Conservation (phyloP, 2,888 invertebrate species). For the Trissonchulus latispiculum region DNA sequence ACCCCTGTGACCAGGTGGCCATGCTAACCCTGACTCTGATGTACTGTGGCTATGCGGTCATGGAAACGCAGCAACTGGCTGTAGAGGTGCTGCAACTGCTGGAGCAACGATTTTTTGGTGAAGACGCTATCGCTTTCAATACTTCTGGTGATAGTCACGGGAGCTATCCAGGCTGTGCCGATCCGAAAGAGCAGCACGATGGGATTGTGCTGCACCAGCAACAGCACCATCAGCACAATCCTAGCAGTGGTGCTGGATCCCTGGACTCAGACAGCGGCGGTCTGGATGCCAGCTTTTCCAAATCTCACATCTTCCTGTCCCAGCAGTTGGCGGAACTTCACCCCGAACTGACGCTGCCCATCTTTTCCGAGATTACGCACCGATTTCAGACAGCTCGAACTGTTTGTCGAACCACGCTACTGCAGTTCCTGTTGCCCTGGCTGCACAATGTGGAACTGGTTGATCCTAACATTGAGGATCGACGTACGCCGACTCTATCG, state of each 20-base stretch:
- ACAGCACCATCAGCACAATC: not conserved
- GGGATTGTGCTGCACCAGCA: too few species aligned
- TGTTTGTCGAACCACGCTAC: constrained; percentile 74
- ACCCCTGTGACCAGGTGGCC: constrained; percentile 71
- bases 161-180: not conserved
- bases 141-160: not conserved
- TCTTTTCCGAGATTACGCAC: constrained; percentile 92
- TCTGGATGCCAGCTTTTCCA: constrained; percentile 63
- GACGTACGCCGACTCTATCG: constrained; percentile 37
- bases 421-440: constrained; percentile 92
- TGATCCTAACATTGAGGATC: constrained; percentile 58
- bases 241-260: not conserved
- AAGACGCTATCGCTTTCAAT: not conserved
- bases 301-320: constrained; percentile 82
- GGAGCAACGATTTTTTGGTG: constrained; percentile 86
- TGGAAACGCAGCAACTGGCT: constrained; percentile 83
- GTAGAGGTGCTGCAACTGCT: constrained; percentile 77
- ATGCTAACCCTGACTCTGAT: constrained; percentile 93
- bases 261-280: not conserved
- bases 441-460: constrained; percentile 95
- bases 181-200: too few species aligned
- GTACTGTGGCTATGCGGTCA: constrained; percentile 84
- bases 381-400: constrained; percentile 89
- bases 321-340: constrained; percentile 83
- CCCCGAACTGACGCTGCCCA: constrained; percentile 95